phyloP scores from a whole-genome alignment of 2,113 vertebrate genomes.

The Hipposideros armiger region DNA sequence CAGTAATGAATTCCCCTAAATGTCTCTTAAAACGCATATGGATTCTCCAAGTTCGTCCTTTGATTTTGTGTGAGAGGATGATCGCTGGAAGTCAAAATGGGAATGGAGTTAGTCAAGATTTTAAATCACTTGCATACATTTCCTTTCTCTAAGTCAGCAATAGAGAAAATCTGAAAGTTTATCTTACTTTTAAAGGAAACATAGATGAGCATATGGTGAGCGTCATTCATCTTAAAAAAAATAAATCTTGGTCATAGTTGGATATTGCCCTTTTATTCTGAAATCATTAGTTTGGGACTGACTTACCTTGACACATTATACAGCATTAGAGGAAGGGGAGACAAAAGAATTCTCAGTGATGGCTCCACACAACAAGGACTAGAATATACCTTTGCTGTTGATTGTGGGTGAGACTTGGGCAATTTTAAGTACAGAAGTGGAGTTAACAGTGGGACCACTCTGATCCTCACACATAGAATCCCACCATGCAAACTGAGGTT shows the following conservation, averaged over 20 bases:
- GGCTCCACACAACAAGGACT: background rate
- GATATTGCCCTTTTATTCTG: constrained; percentile 53
- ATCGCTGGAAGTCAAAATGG: constrained; percentile 72
- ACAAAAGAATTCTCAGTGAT: background rate
- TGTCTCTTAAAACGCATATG: constrained; percentile 72
- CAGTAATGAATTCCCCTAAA: constrained; percentile 80
- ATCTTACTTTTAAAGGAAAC: constrained; percentile 75
- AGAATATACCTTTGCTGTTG: background rate
- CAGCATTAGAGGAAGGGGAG: background rate
- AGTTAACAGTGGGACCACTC: background rate
- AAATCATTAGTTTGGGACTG: constrained; percentile 49
- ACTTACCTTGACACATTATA: constrained; percentile 7
- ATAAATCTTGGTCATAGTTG: constrained; percentile 5
- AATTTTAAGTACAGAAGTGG: background rate
- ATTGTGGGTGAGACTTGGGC: background rate
- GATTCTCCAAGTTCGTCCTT: constrained; percentile 68
- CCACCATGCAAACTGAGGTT: constrained; percentile 13
- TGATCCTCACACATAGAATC: background rate
- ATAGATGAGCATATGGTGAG: constrained; percentile 71
- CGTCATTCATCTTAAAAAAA: constrained; percentile 60
- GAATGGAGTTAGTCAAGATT: constrained; percentile 57
- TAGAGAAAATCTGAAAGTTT: constrained; percentile 69
- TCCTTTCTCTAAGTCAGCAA: constrained; percentile 68
- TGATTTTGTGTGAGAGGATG: constrained; percentile 37
- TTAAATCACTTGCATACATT: constrained; percentile 64